Conservation (phyloP, 1,140 invertebrate species). For the Cepaea nemoralis region DNA sequence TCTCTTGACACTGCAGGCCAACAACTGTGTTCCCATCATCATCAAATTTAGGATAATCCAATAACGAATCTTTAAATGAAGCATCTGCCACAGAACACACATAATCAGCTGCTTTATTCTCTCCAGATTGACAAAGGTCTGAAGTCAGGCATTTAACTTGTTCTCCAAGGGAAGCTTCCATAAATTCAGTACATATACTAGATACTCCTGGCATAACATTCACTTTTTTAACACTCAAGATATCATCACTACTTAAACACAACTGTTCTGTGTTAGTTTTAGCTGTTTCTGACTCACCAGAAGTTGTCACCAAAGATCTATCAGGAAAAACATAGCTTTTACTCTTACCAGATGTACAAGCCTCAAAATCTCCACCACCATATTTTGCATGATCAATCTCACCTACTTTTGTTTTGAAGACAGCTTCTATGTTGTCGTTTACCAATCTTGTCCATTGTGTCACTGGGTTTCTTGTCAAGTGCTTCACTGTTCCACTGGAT, state of each 20-base stretch:
- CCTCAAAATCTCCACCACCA: neutral
- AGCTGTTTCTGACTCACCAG: neutral
- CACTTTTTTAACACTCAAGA: neutral
- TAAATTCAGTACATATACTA: too few species aligned
- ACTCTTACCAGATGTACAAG: neutral
- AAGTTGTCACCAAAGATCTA: neutral
- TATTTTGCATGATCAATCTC: too few species aligned
- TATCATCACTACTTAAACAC: neutral
- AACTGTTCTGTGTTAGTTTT: neutral
- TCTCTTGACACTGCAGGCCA: neutral
- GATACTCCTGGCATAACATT: too few species aligned
- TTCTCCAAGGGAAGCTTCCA: too few species aligned
- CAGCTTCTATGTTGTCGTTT: neutral
- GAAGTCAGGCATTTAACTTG: too few species aligned
- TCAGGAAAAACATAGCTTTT: neutral
- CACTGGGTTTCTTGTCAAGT: neutral
- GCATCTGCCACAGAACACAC: neutral
- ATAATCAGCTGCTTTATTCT: neutral
- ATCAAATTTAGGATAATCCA: neutral
- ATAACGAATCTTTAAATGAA: neutral
- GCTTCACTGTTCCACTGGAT: neutral
- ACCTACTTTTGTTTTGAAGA: neutral
- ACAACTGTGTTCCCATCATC: too few species aligned
- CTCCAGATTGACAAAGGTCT: neutral
- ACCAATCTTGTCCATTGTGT: conserved; percentile 1